Evolutionary conservation across 1,140 invertebrate species (phyloP), one percentile per base, ranked within the genome.

Genomic region (Venturia canescens): DNA sequence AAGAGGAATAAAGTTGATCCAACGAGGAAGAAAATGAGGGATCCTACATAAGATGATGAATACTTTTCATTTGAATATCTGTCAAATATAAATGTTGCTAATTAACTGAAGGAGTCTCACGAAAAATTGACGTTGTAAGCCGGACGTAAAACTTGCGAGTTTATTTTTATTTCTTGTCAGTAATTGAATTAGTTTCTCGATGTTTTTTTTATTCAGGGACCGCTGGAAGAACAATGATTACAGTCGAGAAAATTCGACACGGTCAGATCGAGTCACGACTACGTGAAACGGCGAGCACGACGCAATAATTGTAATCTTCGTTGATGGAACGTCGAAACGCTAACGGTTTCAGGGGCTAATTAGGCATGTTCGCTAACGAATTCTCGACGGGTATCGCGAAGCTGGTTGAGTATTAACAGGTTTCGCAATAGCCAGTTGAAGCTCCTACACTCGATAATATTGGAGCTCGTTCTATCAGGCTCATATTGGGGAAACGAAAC

Each of bases 221-320:
- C 27, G 3, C 23, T 26, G 21, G 21, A 23, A 63, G n/a, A 26
- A 13, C n/a, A 57, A 57, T 57, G 7, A 57, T 66, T 66, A 31
- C 29, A 1, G 27, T 69, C 7, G 16, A 29, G 29, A 69, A 69
- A 69, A 29, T 29, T 69, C 66, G 66, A 69, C 27, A 31, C 16
- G 27, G 21, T 23, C 13, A 21, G 66, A 31, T 69, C 27, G 66
- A 31, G 66, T 69, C 66, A 69, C 66, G 66, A 69, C 11, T 27
- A 29, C 23, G 15, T 27, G 27, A 18, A 26, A 31, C 21, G 66
- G 29, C 66, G 66, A 31, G 66, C 66, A 27, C 21, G 66, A 34
- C 69, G 48, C 44, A 48, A 74, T 74, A 74, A 74, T 74, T 74
- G 71, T 74, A 48, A 74, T 48, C 44, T 53, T 53, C 27, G 66